These are phyloP conservation scores for Physeter macrocephalus DNA, from an alignment of 2,113 vertebrate species.

Conservation along the genomic window DNA sequence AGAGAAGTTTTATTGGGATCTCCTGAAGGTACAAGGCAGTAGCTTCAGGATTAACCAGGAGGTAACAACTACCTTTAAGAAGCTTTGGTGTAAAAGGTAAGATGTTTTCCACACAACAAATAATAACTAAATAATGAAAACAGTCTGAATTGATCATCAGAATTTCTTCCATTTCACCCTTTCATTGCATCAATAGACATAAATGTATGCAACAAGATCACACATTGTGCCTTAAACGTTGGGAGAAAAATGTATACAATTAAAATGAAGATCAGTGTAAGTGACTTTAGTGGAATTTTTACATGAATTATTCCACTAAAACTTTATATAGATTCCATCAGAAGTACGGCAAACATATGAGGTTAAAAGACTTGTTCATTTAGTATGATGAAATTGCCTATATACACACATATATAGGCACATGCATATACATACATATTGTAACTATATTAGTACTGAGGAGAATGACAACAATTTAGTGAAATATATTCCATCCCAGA, in stretches of 20 bases:
- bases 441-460: not conserved
- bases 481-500: not conserved
- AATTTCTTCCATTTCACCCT: not conserved
- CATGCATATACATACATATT: not conserved
- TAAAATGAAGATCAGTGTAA: not conserved
- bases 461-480: not conserved
- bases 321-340: not conserved
- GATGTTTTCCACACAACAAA: not conserved
- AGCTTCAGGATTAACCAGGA: not conserved
- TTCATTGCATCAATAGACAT: not conserved
- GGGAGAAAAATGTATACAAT: not conserved
- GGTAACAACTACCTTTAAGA: not conserved
- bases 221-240: not conserved
- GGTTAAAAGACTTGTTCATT: not conserved
- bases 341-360: not conserved
- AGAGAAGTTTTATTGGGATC: not conserved
- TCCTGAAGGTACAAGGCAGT: not conserved
- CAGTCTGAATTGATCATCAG: not conserved
- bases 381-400: not conserved
- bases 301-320: not conserved
- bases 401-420: not conserved
- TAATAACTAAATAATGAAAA: not conserved
- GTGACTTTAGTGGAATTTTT: not conserved
- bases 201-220: not conserved
- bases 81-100: not conserved